These are phyloP conservation scores for Drosophila bipectinata DNA, from an alignment of 1,140 invertebrate genomes.

Conservation along the genomic window DNA sequence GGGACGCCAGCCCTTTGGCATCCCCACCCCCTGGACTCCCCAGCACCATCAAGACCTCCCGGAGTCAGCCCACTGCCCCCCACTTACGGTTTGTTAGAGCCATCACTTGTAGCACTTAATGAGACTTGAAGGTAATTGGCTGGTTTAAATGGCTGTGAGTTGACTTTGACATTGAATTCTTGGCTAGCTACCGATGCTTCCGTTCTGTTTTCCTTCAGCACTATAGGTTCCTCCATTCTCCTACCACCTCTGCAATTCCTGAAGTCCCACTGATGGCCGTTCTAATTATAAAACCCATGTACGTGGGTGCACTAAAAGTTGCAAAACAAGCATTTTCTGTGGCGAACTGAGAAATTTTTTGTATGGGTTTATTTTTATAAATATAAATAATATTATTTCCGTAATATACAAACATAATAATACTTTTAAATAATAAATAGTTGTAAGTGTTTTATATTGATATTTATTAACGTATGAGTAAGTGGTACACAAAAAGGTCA, in stretches of 20 bases:
- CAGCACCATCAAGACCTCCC: neutral
- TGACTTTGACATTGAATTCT: constrained; percentile 65
- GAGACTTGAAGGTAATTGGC: constrained; percentile 79
- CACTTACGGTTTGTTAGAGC: neutral
- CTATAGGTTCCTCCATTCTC: neutral
- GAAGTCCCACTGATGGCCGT: constrained; percentile 26
- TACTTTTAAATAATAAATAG: no score
- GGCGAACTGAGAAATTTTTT: neutral
- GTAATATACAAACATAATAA: no score
- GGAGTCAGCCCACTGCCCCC: neutral
- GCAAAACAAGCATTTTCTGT: neutral
- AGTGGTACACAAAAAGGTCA: no score
- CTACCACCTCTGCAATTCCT: neutral
- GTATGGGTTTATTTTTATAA: no score
- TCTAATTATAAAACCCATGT: constrained; percentile 77
- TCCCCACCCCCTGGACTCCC: neutral
- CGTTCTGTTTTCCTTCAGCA: constrained; percentile 16
- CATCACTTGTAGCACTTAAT: constrained; percentile 70
- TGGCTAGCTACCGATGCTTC: constrained; percentile 41
- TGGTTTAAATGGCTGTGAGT: constrained; percentile 72
- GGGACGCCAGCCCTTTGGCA: constrained; percentile 15
- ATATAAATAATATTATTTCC: no score
- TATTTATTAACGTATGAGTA: no score
- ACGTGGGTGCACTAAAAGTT: constrained; percentile 38
- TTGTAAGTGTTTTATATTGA: no score